These are phyloP conservation scores for Pinctada fucata DNA, from an alignment of 2,888 invertebrate species.

Conservation along the genomic window DNA sequence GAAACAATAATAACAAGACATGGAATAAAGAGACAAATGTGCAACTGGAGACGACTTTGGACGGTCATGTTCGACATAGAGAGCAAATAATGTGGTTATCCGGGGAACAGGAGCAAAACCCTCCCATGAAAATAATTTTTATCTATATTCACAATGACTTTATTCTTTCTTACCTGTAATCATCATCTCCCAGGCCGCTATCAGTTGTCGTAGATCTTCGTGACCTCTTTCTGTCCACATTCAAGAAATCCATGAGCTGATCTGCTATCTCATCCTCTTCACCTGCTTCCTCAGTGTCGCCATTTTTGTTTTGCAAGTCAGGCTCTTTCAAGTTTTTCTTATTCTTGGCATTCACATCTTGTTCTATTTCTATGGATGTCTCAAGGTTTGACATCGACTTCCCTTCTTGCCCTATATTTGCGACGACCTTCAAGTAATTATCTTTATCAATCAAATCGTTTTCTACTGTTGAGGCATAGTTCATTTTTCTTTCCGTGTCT, in stretches of 20 bases:
- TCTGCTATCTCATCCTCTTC: conserved; percentile 24
- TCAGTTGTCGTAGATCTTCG: conserved; percentile 33
- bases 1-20: no score
- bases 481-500: background rate
- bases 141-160: background rate
- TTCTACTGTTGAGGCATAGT: background rate
- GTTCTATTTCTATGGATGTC: background rate
- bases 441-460: background rate
- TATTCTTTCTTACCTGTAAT: conserved; percentile 26
- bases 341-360: background rate
- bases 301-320: background rate
- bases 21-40: no score
- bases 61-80: no score
- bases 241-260: conserved; percentile 27
- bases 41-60: no score
- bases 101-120: no score
- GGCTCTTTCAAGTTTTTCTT: background rate
- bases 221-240: conserved; percentile 22
- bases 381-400: background rate
- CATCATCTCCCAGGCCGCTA: conserved; percentile 39
- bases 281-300: background rate
- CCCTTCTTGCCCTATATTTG: background rate
- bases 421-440: background rate
- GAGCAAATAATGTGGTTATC: no score
- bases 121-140: background rate